A percentile compares a stretch with the other conserved stretches of the same genome.
phyloP scores from a whole-genome alignment of 2,888 invertebrate genomes.

The Ethmia dodecea region DNA sequence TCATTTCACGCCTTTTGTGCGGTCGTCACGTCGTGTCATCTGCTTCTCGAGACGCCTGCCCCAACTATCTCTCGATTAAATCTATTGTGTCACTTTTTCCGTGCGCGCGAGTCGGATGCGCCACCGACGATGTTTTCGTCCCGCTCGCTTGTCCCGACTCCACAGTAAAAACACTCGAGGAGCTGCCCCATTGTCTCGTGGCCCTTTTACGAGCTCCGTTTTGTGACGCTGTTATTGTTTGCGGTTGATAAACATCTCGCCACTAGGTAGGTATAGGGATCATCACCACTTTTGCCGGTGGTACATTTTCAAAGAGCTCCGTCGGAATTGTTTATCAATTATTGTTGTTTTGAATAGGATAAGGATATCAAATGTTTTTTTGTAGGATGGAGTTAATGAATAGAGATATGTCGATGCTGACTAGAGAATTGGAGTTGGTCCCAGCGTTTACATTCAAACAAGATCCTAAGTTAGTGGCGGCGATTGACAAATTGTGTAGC shows the following conservation, averaged over 20 bases:
- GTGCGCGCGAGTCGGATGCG: constrained; percentile 66
- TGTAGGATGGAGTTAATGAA: constrained; percentile 63
- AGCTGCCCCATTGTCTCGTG: constrained; percentile 70
- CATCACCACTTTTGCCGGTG: constrained; percentile 69
- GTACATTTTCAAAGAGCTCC: constrained; percentile 57
- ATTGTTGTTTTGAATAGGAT: constrained; percentile 44
- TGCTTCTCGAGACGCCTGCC: constrained; percentile 75
- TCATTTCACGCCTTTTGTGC: constrained; percentile 76
- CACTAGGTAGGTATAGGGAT: constrained; percentile 73
- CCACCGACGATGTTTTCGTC: constrained; percentile 74
- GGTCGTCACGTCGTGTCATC: constrained; percentile 75
- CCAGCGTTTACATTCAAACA: constrained; percentile 43
- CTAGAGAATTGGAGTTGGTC: constrained; percentile 39
- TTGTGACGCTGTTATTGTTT: constrained; percentile 76
- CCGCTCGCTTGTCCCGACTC: constrained; percentile 66
- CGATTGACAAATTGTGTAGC: constrained; percentile 52
- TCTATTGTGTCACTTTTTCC: constrained; percentile 75
- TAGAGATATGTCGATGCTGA: constrained; percentile 42
- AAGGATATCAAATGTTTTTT: constrained; percentile 24
- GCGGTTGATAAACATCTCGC: constrained; percentile 76
- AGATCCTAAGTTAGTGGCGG: constrained; percentile 50
- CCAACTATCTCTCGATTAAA: constrained; percentile 73
- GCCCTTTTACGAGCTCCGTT: constrained; percentile 72
- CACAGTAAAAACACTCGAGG: constrained; percentile 67
- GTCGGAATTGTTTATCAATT: constrained; percentile 61